These are phyloP conservation scores for Episyrphus balteatus DNA, from an alignment of 1,140 invertebrate genomes.

Conservation along the genomic window DNA sequence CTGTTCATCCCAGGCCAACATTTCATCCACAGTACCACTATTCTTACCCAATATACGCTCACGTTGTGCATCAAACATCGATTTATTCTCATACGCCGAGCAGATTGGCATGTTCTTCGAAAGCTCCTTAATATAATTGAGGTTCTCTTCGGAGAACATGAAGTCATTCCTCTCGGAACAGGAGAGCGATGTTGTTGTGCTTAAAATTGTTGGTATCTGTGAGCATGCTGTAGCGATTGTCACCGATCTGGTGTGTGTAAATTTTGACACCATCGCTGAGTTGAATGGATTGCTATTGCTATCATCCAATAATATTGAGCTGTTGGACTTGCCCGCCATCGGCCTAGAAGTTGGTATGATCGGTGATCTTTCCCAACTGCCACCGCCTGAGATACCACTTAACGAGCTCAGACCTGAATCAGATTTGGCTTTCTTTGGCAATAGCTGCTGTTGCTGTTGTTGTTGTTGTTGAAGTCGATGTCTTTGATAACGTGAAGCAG, in stretches of 20 bases:
- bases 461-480: too few relatives aligned
- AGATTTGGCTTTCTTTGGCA: conserved; percentile 58
- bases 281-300: not conserved
- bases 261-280: conserved; percentile 1
- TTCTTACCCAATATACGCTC: not conserved
- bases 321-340: not conserved
- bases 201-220: too few relatives aligned
- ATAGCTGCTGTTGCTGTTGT: conserved; percentile 28
- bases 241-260: conserved; percentile 3
- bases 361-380: conserved; percentile 68
- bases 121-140: conserved; percentile 32
- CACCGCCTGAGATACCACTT: conserved; percentile 57
- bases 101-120: conserved; percentile 35
- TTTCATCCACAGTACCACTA: conserved; percentile 17
- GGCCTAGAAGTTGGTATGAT: conserved; percentile 23
- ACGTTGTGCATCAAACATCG: conserved; percentile 21
- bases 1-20: conserved; percentile 17
- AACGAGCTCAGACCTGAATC: conserved; percentile 76
- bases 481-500: too few relatives aligned
- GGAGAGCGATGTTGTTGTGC: not conserved
- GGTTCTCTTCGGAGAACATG: conserved; percentile 26
- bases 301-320: not conserved
- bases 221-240: conserved; percentile 5
- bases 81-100: conserved; percentile 33
- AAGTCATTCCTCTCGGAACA: conserved; percentile 8